Evolutionary conservation across 2,888 invertebrate species (phyloP).

Genomic region (Sclerodermus sp.): DNA sequence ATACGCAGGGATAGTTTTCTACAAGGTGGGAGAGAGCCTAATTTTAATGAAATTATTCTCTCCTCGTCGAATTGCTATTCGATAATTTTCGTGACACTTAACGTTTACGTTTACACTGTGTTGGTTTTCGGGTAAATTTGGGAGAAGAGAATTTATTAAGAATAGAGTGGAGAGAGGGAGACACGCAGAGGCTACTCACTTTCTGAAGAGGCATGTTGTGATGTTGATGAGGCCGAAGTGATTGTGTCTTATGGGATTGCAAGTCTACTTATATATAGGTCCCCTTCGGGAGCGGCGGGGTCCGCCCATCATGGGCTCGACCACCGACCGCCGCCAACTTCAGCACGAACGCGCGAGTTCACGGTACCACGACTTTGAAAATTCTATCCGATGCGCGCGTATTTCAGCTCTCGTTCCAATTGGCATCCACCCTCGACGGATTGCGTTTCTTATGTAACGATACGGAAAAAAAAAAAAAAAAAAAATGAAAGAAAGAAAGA

Average conservation of each 20-base stretch:
- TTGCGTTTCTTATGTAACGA: background rate
- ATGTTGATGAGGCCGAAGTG: conserved; percentile 42
- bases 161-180: background rate
- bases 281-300: conserved; percentile 53
- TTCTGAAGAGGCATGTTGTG: conserved; percentile 41
- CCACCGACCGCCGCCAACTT: conserved; percentile 42
- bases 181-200: conserved; percentile 38
- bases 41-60: too few relatives aligned
- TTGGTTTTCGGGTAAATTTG: too few relatives aligned
- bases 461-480: background rate
- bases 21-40: too few relatives aligned
- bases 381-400: conserved; percentile 18
- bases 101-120: too few relatives aligned
- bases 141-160: background rate
- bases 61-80: too few relatives aligned
- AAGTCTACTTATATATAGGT: conserved; percentile 54
- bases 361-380: conserved; percentile 35
- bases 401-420: background rate
- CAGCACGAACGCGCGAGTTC: conserved; percentile 28
- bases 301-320: conserved; percentile 53
- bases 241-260: conserved; percentile 52
- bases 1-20: too few relatives aligned
- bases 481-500: too few relatives aligned
- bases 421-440: conserved; percentile 11
- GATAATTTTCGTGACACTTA: too few relatives aligned